Conservation (phyloP, 2,113 vertebrate genomes). For the Dasypus novemcinctus region DNA sequence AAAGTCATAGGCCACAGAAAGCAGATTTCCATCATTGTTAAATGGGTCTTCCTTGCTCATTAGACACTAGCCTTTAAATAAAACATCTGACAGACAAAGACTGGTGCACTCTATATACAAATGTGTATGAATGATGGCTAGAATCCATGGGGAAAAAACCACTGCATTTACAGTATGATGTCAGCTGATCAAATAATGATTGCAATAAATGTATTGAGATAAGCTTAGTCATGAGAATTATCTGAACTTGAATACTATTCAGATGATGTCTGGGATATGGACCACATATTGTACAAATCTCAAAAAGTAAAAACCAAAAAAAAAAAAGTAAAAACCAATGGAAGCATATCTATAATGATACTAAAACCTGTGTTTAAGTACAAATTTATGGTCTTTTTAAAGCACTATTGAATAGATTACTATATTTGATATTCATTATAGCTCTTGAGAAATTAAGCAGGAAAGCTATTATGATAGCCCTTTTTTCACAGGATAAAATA, state of each 20-base stretch:
- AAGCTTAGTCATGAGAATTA: slow-evolving; percentile 3
- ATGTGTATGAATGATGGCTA: not conserved
- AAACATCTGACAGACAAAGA: not conserved
- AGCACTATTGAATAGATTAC: not conserved
- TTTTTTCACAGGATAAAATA: not conserved
- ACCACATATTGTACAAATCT: not conserved
- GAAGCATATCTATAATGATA: not conserved
- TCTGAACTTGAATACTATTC: not conserved
- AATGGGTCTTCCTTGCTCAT: not conserved
- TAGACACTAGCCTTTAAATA: slow-evolving; percentile 21
- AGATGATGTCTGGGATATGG: not conserved
- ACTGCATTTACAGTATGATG: not conserved
- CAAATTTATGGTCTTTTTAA: not conserved
- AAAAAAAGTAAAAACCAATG: not conserved
- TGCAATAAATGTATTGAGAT: slow-evolving; percentile 2
- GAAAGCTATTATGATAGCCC: not conserved
- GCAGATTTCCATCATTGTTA: slow-evolving; percentile 14
- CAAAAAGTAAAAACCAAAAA: not conserved
- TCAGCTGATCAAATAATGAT: slow-evolving; percentile 17
- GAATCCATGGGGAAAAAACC: not conserved
- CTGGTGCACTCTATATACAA: not conserved
- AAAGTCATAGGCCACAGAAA: not conserved
- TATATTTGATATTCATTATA: not conserved
- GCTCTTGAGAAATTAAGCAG: not conserved
- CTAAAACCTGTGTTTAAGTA: not conserved